A percentile compares a stretch with the other conserved stretches of the same genome.
phyloP scores from a whole-genome alignment of 2,888 invertebrate species.

The Altica lythri region DNA sequence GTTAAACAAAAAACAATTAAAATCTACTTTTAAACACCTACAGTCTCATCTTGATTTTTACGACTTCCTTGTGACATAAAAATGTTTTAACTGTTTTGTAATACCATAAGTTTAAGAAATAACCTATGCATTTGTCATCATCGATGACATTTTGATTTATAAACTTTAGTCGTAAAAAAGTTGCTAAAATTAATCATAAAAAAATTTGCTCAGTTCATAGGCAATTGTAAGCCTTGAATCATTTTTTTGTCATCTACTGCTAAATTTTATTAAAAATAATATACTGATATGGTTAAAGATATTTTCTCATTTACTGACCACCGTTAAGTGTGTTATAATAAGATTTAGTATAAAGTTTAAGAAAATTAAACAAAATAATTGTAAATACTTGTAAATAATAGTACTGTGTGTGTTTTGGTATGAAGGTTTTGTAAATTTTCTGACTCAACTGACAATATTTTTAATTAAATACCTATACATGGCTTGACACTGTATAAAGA shows the following conservation, averaged over 20 bases:
- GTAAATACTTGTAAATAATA: no score
- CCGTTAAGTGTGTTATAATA: no score
- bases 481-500: no score
- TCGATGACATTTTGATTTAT: slow-evolving; percentile 19
- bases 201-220: no score
- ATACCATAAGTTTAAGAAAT: slow-evolving; percentile 8
- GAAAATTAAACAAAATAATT: no score
- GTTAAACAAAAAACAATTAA: slow-evolving; percentile 12
- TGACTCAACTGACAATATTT: no score
- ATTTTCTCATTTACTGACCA: not conserved
- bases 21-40: slow-evolving; percentile 12
- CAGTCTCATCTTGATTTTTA: slow-evolving; percentile 17
- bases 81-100: slow-evolving; percentile 17
- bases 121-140: slow-evolving; percentile 19
- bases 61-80: slow-evolving; percentile 22
- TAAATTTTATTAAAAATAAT: not conserved
- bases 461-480: no score
- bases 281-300: not conserved
- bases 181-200: slow-evolving; percentile 5
- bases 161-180: slow-evolving; percentile 2
- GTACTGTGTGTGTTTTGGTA: no score
- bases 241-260: no score
- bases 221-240: no score
- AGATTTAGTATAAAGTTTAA: no score
- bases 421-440: no score